phyloP scores from a whole-genome alignment of 2,888 invertebrate species.

The Julus scanicus region DNA sequence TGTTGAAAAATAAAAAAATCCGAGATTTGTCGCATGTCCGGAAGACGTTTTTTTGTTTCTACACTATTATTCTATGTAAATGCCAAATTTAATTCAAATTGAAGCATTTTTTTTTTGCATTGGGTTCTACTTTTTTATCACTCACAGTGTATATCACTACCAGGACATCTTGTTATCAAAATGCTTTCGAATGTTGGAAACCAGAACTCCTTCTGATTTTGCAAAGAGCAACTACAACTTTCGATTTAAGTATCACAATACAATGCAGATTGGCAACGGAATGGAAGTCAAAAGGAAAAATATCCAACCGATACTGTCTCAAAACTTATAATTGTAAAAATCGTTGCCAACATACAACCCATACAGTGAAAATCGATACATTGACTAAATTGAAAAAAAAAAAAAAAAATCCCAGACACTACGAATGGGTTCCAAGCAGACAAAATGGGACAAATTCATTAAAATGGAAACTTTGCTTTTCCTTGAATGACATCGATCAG shows the following conservation, averaged over 20 bases:
- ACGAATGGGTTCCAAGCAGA: neutral
- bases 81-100: too few relatives aligned
- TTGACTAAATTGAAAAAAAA: neutral
- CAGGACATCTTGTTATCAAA: neutral
- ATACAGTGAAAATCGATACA: neutral
- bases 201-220: neutral
- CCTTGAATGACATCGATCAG: slow-evolving; percentile 32
- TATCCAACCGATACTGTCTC: neutral
- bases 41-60: too few relatives aligned
- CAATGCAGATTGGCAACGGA: neutral
- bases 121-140: too few relatives aligned
- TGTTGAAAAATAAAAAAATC: too few relatives aligned
- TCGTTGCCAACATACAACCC: neutral
- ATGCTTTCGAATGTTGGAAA: neutral
- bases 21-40: too few relatives aligned
- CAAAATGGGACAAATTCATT: slow-evolving; percentile 33
- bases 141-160: too few relatives aligned
- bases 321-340: neutral
- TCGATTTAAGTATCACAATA: neutral
- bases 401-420: neutral
- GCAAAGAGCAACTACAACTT: neutral
- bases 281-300: neutral
- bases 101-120: too few relatives aligned
- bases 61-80: too few relatives aligned
- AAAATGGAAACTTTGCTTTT: slow-evolving; percentile 23